A percentile compares a stretch with the other conserved stretches of the same genome.
Evolutionary conservation across 2,888 invertebrate genomes (phyloP).

Genomic region (Patella caerulea): DNA sequence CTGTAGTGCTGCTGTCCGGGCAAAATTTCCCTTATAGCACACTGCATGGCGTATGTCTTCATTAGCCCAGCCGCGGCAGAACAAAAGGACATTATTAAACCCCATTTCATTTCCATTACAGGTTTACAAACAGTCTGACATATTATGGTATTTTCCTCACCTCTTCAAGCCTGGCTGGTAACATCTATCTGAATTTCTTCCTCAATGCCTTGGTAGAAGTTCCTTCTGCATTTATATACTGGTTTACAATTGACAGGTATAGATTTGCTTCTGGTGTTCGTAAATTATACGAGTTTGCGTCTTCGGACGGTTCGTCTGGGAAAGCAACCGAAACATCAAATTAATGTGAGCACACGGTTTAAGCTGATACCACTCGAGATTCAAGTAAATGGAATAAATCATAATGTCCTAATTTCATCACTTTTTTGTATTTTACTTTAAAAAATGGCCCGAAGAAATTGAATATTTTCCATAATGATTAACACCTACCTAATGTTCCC

Average conservation of each 20-base stretch:
- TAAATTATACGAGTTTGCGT: no score
- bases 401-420: no score
- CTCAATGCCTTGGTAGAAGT: constrained; percentile 7
- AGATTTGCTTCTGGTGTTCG: not conserved
- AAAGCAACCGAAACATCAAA: no score
- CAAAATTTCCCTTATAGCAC: not conserved
- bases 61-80: not conserved
- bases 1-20: no score
- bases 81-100: not conserved
- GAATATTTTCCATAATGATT: no score
- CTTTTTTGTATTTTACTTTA: not conserved
- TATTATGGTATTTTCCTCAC: not conserved
- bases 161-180: not conserved
- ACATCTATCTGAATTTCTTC: constrained; percentile 16
- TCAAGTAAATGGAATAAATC: no score
- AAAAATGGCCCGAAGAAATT: not conserved
- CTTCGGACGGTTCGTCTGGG: no score
- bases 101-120: not conserved
- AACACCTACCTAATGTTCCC: no score
- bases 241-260: constrained; percentile 19
- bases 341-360: not conserved
- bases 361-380: not conserved
- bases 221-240: constrained; percentile 12
- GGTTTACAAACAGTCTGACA: not conserved
- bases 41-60: not conserved